A percentile compares a stretch with the other conserved stretches of the same genome.
phyloP scores from a whole-genome alignment of 2,797 vertebrate species.

The Galagoides demidoff region DNA sequence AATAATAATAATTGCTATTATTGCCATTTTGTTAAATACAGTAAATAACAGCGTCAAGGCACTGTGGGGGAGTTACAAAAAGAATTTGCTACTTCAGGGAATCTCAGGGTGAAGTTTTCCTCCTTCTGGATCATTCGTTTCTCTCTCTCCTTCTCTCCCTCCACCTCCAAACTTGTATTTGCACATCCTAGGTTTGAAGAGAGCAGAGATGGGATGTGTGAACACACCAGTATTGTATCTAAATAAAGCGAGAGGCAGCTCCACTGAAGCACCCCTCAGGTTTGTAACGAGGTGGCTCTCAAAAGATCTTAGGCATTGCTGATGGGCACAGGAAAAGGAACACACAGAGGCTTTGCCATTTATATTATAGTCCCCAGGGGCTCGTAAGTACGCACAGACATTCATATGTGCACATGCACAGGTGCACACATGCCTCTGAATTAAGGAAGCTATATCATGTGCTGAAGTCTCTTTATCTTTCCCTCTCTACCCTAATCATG shows the following conservation, averaged over 20 bases:
- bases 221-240: neutral
- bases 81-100: slow-evolving; percentile 33
- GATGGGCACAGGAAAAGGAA: neutral
- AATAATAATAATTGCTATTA: neutral
- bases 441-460: neutral
- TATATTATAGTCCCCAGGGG: neutral
- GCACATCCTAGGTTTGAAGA: neutral
- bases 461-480: neutral
- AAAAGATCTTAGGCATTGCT: neutral
- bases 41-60: neutral
- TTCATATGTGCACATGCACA: accelerated
- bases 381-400: neutral
- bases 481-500: neutral
- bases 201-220: neutral
- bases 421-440: neutral
- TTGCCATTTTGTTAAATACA: slow-evolving; percentile 25
- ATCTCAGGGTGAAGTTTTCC: neutral
- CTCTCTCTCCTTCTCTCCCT: no score
- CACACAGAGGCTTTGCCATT: neutral
- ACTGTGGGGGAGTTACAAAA: neutral
- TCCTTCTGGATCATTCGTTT: neutral
- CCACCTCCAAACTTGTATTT: neutral
- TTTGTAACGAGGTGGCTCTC: neutral
- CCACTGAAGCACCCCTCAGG: neutral
- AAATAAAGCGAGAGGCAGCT: neutral